Conservation (phyloP, 2,888 invertebrate genomes). For the Chymomyza fuscimana region DNA sequence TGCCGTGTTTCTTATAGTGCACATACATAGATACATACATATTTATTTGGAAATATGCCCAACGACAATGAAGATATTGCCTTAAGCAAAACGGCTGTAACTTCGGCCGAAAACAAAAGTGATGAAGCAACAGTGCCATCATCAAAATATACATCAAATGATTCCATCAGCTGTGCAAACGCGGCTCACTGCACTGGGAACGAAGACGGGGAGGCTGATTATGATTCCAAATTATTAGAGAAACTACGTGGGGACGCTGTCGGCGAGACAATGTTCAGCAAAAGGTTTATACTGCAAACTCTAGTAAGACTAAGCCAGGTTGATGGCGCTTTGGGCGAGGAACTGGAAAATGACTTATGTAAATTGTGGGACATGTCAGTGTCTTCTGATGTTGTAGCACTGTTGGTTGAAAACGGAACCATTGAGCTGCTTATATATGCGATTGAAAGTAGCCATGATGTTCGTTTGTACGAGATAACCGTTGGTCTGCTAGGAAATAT, state of each 20-base stretch:
- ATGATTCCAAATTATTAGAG: constrained; percentile 64
- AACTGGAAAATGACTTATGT: constrained; percentile 87
- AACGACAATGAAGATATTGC: not conserved
- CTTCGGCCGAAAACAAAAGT: not conserved
- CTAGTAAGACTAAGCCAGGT: constrained; percentile 82
- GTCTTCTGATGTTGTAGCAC: constrained; percentile 87
- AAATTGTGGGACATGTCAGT: constrained; percentile 92
- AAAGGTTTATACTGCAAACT: constrained; percentile 86
- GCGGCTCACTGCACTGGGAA: not conserved
- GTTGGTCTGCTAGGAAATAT: constrained; percentile 92
- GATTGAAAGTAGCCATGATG: constrained; percentile 83
- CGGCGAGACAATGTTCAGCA: constrained; percentile 89
- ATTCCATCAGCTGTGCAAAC: not conserved
- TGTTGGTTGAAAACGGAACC: constrained; percentile 85
- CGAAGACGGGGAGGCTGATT: constrained; percentile 44
- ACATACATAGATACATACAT: too few species aligned
- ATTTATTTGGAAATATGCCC: not conserved
- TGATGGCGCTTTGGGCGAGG: constrained; percentile 69
- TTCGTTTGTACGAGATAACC: constrained; percentile 88
- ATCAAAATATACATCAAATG: not conserved
- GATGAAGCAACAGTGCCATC: not conserved
- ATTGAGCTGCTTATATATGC: constrained; percentile 82
- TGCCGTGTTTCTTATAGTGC: too few species aligned
- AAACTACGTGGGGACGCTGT: constrained; percentile 87
- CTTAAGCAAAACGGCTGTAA: not conserved